Base-by-base conservation (phyloP, 2,113 vertebrate genomes). In the Hirundichthys speculiger region DNA sequence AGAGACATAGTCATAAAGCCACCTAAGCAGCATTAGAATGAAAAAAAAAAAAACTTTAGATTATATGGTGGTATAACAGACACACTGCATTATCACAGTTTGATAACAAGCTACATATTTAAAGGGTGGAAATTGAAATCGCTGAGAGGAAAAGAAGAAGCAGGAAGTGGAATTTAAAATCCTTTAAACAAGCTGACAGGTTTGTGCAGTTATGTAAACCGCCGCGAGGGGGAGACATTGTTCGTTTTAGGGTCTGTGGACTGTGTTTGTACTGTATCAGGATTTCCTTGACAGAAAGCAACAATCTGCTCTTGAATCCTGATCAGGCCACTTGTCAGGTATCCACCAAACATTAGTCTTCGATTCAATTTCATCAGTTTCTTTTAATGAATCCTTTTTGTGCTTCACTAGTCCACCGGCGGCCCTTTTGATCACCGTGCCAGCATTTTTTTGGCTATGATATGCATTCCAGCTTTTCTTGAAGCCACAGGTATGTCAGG, bases 171-270 rank as follows among this genome's bases (percentile, higher is more conserved):
- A 9, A 6, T 34, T 34, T 10, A 34, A 34, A 27, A 27, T 27
- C 3, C 25, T 27, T 27, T 27, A 27, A 6, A 27, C 25, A 27
- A 38, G 2, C 38, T 39, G 56, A 15, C 11, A 19, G 4, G 24
- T 55, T 30, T n/a, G 21, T 64, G 34, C 43, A 65, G 54, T 68
- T 21, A 47, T 42, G 13, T 39, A 13, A 45, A 48, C 41, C 3
- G 40, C 53, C 49, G 48, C 57, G 19, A 65, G 42, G 13, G 43
- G 58, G 57, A 24, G 39, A 15, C 41, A 41, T 48, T 51, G 48
- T 34, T 34, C 11, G 4, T 10, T 34, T 34, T 34, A 34, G 30
- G n/a, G 14, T 40, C 15, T 13, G 7, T 16, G 11, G n/a, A n/a
- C 3, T 19, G 21, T 42, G 16, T 50, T n/a, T n/a, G 20, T 25